Evolutionary conservation across 2,888 invertebrate genomes (phyloP).

Genomic region (Lepidocyrtinus sp.): DNA sequence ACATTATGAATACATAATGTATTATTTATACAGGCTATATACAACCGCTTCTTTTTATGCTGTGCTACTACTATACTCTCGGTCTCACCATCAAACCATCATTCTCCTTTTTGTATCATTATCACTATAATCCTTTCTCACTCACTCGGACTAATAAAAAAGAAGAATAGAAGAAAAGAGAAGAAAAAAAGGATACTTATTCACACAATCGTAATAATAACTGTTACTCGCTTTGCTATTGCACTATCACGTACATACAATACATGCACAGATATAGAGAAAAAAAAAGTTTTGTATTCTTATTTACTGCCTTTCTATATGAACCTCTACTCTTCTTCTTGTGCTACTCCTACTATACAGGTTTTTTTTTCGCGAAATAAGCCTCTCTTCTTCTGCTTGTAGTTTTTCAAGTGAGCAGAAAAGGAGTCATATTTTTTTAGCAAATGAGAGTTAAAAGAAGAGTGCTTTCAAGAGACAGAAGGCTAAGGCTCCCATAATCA

Average conservation of each 20-base stretch:
- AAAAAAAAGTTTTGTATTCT: neutral
- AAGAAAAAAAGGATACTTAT: slow-evolving; percentile 43
- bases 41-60: neutral
- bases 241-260: slow-evolving; percentile 17
- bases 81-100: too few species aligned
- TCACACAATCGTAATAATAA: slow-evolving; percentile 49
- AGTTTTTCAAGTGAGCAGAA: slow-evolving; percentile 40
- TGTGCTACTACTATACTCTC: neutral
- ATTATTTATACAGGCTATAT: neutral
- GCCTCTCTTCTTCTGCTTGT: slow-evolving; percentile 25
- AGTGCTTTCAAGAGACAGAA: slow-evolving; percentile 57
- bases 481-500: slow-evolving; percentile 61
- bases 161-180: slow-evolving; percentile 29
- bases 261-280: neutral
- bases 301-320: slow-evolving; percentile 2
- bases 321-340: neutral
- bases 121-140: slow-evolving; percentile 23
- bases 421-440: slow-evolving; percentile 61
- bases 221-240: slow-evolving; percentile 38
- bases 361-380: slow-evolving; percentile 45
- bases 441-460: slow-evolving; percentile 51
- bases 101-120: slow-evolving; percentile 9
- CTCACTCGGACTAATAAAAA: slow-evolving; percentile 30
- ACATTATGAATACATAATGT: slow-evolving; percentile 49
- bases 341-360: slow-evolving; percentile 24